Conservation (phyloP, 2,888 invertebrate species). For the Ferdinandea cuprea region DNA sequence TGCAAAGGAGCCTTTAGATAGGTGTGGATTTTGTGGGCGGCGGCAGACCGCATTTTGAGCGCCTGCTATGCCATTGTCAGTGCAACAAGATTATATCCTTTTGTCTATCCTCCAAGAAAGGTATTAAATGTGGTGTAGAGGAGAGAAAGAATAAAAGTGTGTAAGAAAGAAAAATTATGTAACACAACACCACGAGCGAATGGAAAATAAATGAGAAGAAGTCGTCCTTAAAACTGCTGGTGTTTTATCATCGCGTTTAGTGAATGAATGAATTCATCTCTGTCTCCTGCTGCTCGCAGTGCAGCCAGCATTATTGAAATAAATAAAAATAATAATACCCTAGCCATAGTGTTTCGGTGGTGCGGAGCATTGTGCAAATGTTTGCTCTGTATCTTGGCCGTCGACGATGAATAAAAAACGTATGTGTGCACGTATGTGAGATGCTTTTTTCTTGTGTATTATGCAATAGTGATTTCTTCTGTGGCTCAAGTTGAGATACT, state of each 20-base stretch:
- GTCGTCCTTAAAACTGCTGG: constrained; percentile 1
- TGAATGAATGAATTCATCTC: constrained; percentile 52
- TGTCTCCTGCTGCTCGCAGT: constrained; percentile 6
- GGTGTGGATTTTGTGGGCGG: constrained; percentile 66
- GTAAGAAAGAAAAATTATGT: constrained; percentile 66
- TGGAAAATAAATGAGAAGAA: constrained; percentile 10
- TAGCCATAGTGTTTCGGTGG: constrained; percentile 4
- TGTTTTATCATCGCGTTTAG: constrained; percentile 23
- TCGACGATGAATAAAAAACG: not conserved
- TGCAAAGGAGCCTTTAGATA: constrained; percentile 16
- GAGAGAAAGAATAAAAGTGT: constrained; percentile 34
- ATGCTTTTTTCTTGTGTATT: constrained; percentile 20
- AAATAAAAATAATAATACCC: not conserved
- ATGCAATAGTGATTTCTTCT: constrained; percentile 33
- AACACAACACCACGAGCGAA: constrained; percentile 46
- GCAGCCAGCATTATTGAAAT: not conserved
- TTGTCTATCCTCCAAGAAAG: constrained; percentile 11
- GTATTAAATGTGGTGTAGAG: constrained; percentile 15
- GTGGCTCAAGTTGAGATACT: constrained; percentile 17
- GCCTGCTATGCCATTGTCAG: constrained; percentile 52
- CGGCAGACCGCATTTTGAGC: constrained; percentile 50
- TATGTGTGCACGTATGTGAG: constrained; percentile 13
- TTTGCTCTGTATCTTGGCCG: not conserved
- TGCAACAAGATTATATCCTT: constrained; percentile 48
- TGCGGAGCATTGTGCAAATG: constrained; percentile 1